A percentile compares a stretch with the other conserved stretches of the same genome.
phyloP scores from a whole-genome alignment of 1,140 invertebrate species.

The Sarcophaga peregrina region DNA sequence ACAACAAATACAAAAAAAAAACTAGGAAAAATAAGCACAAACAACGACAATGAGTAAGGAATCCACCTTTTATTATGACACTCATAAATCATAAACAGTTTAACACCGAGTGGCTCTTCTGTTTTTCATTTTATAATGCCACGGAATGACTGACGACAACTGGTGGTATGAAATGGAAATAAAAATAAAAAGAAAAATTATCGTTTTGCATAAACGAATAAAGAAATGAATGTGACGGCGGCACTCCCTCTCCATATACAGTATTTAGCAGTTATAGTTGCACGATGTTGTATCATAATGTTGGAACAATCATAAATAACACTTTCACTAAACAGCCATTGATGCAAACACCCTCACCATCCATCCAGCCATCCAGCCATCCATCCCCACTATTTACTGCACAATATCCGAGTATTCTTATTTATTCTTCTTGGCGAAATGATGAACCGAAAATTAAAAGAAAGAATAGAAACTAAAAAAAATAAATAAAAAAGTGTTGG shows the following conservation, averaged over 20 bases:
- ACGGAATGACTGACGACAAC: background rate
- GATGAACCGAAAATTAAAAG: too few relatives aligned
- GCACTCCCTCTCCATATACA: constrained; percentile 12
- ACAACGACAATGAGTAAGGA: background rate
- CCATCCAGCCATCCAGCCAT: background rate
- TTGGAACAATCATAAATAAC: constrained; percentile 34
- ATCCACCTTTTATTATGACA: constrained; percentile 5
- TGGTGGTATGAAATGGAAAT: background rate
- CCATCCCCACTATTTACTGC: background rate
- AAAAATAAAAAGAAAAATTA: background rate
- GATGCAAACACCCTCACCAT: background rate
- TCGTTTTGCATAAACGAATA: background rate
- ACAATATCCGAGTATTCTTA: too few relatives aligned
- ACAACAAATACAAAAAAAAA: background rate
- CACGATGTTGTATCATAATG: constrained; percentile 4
- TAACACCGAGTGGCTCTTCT: constrained; percentile 17
- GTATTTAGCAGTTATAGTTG: too few relatives aligned
- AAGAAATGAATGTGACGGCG: background rate
- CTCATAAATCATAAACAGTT: constrained; percentile 37
- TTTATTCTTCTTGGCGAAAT: too few relatives aligned
- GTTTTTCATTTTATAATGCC: background rate
- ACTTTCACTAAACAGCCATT: constrained; percentile 25
- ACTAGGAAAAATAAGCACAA: background rate
- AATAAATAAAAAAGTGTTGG: background rate
- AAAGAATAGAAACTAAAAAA: background rate